Evolutionary conservation across 2,113 vertebrate genomes (phyloP).

Genomic region (Callospermophilus lateralis): DNA sequence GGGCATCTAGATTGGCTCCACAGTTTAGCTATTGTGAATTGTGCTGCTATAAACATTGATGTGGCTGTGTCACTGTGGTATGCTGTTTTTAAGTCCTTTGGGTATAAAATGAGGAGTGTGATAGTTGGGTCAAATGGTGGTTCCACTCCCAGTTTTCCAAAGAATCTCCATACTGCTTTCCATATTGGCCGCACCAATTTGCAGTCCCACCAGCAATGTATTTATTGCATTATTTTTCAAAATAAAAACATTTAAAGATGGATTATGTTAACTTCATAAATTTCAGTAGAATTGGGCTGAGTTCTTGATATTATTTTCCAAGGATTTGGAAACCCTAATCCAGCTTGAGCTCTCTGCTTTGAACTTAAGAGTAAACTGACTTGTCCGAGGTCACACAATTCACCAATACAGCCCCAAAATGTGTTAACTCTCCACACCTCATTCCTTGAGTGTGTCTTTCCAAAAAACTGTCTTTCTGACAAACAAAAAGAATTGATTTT

Average conservation of each 20-base stretch:
- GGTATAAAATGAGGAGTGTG: too few species aligned
- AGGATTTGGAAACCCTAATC: neutral
- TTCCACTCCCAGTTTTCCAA: too few species aligned
- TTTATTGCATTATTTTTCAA: too few species aligned
- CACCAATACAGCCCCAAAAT: neutral
- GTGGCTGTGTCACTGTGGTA: too few species aligned
- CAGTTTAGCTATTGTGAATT: too few species aligned
- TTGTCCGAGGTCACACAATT: neutral
- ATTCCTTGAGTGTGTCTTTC: neutral
- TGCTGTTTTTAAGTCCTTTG: too few species aligned
- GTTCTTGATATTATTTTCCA: neutral
- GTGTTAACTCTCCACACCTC: neutral
- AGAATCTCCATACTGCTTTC: too few species aligned
- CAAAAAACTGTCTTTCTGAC: neutral
- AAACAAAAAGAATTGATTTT: neutral
- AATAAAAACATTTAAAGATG: neutral
- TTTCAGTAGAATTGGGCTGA: neutral
- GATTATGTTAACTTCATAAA: neutral
- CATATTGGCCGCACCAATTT: too few species aligned
- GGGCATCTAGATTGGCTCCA: too few species aligned
- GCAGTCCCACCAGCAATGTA: too few species aligned
- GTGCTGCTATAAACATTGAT: too few species aligned
- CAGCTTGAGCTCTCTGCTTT: neutral
- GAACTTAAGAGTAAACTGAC: neutral
- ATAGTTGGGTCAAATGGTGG: too few species aligned